Percentiles rank a stretch among this genome's conserved stretches.
Conservation (phyloP, 2,113 vertebrate species). For the Atrichornis clamosus region DNA sequence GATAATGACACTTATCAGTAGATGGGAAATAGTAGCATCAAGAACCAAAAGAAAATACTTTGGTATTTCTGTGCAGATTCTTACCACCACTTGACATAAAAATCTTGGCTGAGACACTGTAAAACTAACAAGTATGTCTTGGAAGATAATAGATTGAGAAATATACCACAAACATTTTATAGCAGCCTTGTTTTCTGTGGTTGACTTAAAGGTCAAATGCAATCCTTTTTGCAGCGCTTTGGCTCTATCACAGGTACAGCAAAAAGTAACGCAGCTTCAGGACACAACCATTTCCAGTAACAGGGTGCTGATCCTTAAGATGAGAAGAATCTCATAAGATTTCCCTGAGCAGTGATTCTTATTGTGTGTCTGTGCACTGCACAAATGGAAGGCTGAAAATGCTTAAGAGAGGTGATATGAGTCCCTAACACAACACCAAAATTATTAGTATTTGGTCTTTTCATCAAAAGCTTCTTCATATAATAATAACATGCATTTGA, state of each 20-base stretch:
- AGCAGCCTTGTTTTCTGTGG: background rate
- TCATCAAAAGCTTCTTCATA: background rate
- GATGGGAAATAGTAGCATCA: background rate
- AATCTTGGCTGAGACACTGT: constrained; percentile 44
- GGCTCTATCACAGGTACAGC: background rate
- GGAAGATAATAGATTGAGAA: background rate
- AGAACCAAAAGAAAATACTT: constrained; percentile 37
- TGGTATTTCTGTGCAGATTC: constrained; percentile 50
- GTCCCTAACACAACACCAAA: background rate
- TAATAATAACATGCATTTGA: background rate
- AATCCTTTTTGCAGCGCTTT: background rate
- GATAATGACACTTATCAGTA: constrained; percentile 7
- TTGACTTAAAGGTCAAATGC: background rate
- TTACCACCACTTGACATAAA: constrained; percentile 14
- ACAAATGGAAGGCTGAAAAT: background rate
- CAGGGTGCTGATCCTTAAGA: background rate
- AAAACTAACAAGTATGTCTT: background rate
- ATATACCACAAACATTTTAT: background rate
- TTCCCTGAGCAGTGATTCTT: background rate
- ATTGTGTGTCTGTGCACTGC: background rate
- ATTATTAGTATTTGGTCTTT: background rate
- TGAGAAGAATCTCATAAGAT: background rate
- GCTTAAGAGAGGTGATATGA: background rate
- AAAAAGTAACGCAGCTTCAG: background rate
- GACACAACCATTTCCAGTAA: background rate